Evolutionary conservation across 2,113 vertebrate genomes (phyloP).

Genomic region (Mus spicilegus): DNA sequence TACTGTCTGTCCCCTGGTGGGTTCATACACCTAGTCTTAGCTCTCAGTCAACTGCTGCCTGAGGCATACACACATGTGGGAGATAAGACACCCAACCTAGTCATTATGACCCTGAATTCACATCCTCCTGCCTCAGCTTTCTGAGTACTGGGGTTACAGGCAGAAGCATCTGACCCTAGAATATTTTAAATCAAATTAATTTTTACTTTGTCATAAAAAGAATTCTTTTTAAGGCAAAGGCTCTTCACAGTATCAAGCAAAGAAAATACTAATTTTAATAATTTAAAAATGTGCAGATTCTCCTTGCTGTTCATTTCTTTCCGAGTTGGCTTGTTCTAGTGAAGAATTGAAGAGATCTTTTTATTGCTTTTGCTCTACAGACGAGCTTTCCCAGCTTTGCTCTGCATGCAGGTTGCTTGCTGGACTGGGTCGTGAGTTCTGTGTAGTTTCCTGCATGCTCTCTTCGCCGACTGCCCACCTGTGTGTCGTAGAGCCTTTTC

Average conservation of each 20-base stretch:
- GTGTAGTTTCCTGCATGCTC: background rate
- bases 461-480: background rate
- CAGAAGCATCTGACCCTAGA: background rate
- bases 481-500: background rate
- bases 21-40: background rate
- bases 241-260: background rate
- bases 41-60: background rate
- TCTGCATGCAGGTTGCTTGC: background rate
- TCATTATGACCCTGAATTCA: background rate
- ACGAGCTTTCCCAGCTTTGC: background rate
- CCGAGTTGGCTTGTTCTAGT: background rate
- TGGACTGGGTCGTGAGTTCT: too few relatives aligned
- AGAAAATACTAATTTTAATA: background rate
- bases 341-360: background rate
- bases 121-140: background rate
- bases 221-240: slow-evolving; percentile 6
- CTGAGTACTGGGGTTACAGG: background rate
- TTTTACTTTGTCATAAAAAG: background rate
- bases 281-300: background rate
- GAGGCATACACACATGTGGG: background rate
- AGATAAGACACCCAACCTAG: background rate
- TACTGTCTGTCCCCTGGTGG: background rate
- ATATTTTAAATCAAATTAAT: slow-evolving; percentile 36
- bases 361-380: background rate
- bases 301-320: background rate